Evolutionary conservation across 1,140 invertebrate genomes (phyloP).

Genomic region (Mylabris phalerata): DNA sequence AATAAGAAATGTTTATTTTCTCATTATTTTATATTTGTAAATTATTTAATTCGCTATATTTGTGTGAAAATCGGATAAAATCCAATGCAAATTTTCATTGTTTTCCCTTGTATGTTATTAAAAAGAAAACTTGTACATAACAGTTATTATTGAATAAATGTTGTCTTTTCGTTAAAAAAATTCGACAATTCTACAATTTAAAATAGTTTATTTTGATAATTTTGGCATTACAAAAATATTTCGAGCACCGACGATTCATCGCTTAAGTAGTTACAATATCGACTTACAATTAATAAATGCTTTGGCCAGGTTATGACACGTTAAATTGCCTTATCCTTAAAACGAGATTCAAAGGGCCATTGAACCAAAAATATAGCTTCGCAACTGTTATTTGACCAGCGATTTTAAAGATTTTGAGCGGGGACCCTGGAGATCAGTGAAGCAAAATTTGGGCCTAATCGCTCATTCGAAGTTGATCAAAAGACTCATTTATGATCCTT

Average conservation of each 20-base stretch:
- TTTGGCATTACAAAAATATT: not conserved
- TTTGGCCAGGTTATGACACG: slow-evolving; percentile 11
- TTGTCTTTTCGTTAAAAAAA: slow-evolving; percentile 30
- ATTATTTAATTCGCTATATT: slow-evolving; percentile 5
- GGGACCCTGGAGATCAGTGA: too few species aligned
- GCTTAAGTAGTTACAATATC: slow-evolving; percentile 8
- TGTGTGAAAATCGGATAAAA: not conserved
- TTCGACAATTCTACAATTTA: not conserved
- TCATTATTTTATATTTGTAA: slow-evolving; percentile 15
- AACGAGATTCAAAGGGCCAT: too few species aligned
- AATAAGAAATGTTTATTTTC: slow-evolving; percentile 6
- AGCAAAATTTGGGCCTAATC: too few species aligned
- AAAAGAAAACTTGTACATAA: slow-evolving; percentile 22
- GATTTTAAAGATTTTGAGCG: too few species aligned
- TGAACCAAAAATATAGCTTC: too few species aligned
- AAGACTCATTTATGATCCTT: too few species aligned
- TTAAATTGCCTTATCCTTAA: not conserved
- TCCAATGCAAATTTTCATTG: not conserved
- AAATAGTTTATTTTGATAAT: too few species aligned
- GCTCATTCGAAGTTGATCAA: too few species aligned
- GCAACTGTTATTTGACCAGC: too few species aligned
- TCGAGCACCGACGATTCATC: slow-evolving; percentile 15
- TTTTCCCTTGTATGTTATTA: not conserved
- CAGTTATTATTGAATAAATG: slow-evolving; percentile 32
- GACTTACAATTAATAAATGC: slow-evolving; percentile 15